These are phyloP conservation scores for Lycocerus yunnanus DNA, from an alignment of 2,888 invertebrate species.

Conservation along the genomic window DNA sequence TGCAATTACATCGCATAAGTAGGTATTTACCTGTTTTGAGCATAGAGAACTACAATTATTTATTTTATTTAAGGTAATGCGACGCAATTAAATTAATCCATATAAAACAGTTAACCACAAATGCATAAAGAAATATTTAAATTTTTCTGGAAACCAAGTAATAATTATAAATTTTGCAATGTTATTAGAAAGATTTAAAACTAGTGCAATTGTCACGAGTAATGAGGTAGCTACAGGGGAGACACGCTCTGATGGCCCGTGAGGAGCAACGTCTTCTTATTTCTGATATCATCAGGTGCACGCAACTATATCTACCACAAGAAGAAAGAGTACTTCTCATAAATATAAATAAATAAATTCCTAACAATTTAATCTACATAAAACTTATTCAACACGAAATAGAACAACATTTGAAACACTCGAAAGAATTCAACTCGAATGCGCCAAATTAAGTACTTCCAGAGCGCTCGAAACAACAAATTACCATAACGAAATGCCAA, in stretches of 20 bases:
- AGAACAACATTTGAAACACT: neutral
- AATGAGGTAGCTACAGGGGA: constrained; percentile 51
- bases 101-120: neutral
- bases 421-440: neutral
- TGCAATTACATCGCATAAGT: neutral
- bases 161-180: constrained; percentile 16
- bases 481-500: neutral
- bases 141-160: neutral
- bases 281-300: constrained; percentile 44
- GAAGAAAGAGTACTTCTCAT: constrained; percentile 9
- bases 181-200: constrained; percentile 28
- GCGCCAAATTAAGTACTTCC: neutral
- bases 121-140: neutral
- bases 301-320: constrained; percentile 39
- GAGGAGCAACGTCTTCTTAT: constrained; percentile 49
- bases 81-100: neutral
- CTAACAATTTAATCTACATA: constrained; percentile 14
- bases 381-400: neutral
- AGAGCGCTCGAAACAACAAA: neutral
- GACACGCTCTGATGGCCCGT: constrained; percentile 51
- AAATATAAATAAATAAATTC: constrained; percentile 7
- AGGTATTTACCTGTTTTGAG: neutral
- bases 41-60: neutral
- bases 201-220: constrained; percentile 50
- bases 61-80: neutral